A percentile compares a stretch with the other conserved stretches of the same genome.
These are phyloP conservation scores for Pseudolycoriella hygida DNA, from an alignment of 2,888 invertebrate species.

Conservation along the genomic window DNA sequence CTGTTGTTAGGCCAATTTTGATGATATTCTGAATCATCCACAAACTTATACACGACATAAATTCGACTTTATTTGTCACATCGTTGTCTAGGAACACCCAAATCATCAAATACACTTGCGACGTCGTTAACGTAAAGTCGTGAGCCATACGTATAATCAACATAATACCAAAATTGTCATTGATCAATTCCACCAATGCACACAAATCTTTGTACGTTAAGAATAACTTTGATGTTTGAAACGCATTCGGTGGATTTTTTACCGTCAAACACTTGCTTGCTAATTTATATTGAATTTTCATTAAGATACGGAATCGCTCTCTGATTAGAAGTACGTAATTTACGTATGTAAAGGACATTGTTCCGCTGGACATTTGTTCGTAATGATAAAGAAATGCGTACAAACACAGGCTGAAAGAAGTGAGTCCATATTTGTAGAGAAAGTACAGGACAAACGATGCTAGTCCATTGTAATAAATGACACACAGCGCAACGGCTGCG, in stretches of 20 bases:
- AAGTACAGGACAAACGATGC: background rate
- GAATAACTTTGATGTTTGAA: background rate
- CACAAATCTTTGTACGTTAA: background rate
- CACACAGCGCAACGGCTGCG: background rate
- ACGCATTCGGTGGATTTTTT: too few relatives aligned
- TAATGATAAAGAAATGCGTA: too few relatives aligned
- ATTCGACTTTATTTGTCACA: background rate
- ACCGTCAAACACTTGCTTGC: too few relatives aligned
- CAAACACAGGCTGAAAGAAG: too few relatives aligned
- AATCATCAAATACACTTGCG: background rate
- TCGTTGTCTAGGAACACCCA: background rate
- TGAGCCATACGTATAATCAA: background rate
- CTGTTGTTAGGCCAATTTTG: background rate
- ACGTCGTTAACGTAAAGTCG: background rate
- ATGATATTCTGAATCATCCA: background rate
- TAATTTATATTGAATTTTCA: background rate
- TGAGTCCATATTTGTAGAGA: too few relatives aligned
- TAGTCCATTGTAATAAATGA: background rate
- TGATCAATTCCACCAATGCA: background rate
- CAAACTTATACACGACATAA: background rate
- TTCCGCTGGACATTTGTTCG: background rate
- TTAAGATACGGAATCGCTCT: background rate
- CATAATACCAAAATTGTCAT: background rate
- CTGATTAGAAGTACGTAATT: background rate
- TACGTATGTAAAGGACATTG: background rate